Percentiles rank a stretch among this genome's conserved stretches.
Evolutionary conservation across 1,140 invertebrate genomes (phyloP).

Genomic region (Eumaeus atala): DNA sequence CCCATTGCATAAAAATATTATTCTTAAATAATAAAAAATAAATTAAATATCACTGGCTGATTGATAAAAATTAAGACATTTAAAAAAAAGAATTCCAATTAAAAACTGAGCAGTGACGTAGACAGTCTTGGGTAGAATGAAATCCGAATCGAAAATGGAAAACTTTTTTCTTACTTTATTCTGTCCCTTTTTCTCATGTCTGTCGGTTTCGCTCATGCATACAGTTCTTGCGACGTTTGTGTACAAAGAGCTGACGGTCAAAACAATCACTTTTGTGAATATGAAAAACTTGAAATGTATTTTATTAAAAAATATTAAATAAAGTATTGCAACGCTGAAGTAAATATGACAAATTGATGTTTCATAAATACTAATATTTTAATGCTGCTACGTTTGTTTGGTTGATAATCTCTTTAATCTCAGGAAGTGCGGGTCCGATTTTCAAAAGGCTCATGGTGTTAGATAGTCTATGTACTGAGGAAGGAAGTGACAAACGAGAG

Average conservation of each 20-base stretch:
- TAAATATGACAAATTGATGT: too few species aligned
- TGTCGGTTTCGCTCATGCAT: constrained; percentile 38
- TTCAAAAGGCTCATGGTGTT: too few species aligned
- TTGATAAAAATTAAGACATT: background rate
- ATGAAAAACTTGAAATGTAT: background rate
- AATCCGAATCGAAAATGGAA: constrained; percentile 28
- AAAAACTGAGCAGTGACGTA: constrained; percentile 22
- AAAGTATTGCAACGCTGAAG: too few species aligned
- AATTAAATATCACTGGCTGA: constrained; percentile 25
- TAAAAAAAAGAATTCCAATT: constrained; percentile 1
- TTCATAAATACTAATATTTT: too few species aligned
- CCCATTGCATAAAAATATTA: constrained; percentile 39
- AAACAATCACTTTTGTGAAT: background rate
- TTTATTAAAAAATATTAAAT: background rate
- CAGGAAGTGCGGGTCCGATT: too few species aligned
- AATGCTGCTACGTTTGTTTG: too few species aligned
- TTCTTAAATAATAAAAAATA: constrained; percentile 22
- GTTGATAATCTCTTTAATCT: too few species aligned
- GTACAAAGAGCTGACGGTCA: constrained; percentile 31
- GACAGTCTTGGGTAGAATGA: constrained; percentile 12
- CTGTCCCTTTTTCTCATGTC: constrained; percentile 40
- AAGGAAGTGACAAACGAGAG: too few species aligned
- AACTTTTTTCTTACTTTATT: constrained; percentile 50
- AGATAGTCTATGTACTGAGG: too few species aligned
- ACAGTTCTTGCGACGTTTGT: constrained; percentile 46